Conservation (phyloP, 1,140 invertebrate species). For the Amphibalanus amphitrite region DNA sequence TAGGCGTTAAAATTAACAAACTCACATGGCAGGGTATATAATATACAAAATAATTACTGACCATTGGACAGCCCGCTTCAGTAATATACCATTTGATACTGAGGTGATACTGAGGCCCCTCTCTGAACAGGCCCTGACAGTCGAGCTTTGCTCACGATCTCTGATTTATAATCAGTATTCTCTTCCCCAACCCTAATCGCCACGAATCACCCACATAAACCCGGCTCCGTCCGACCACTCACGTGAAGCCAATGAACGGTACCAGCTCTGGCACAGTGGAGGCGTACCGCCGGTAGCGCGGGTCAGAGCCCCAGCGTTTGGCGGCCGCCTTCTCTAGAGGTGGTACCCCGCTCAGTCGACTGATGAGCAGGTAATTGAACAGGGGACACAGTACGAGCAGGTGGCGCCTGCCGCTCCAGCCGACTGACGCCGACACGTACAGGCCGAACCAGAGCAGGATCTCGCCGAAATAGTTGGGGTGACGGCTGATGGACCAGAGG, state of each 20-base stretch:
- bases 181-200: too few species aligned
- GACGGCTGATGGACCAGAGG: constrained; percentile 71
- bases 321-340: constrained; percentile 44
- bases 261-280: constrained; percentile 16
- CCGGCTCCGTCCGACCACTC: too few species aligned
- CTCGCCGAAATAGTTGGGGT: constrained; percentile 92
- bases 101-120: too few species aligned
- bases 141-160: too few species aligned
- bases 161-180: too few species aligned
- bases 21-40: too few species aligned
- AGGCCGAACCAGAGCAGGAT: constrained; percentile 87
- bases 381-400: constrained; percentile 59
- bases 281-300: constrained; percentile 16
- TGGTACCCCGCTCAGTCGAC: constrained; percentile 74
- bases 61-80: too few species aligned
- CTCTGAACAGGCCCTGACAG: too few species aligned
- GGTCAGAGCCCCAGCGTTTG: constrained; percentile 17
- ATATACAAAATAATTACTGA: too few species aligned
- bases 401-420: constrained; percentile 55
- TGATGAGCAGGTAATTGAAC: constrained; percentile 69
- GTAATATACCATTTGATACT: too few species aligned
- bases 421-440: constrained; percentile 70
- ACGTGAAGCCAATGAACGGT: constrained; percentile 12
- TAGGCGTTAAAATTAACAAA: too few species aligned
- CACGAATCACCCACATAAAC: too few species aligned